Evolutionary conservation across 2,888 invertebrate genomes (phyloP).

Genomic region (Eilema depressum): DNA sequence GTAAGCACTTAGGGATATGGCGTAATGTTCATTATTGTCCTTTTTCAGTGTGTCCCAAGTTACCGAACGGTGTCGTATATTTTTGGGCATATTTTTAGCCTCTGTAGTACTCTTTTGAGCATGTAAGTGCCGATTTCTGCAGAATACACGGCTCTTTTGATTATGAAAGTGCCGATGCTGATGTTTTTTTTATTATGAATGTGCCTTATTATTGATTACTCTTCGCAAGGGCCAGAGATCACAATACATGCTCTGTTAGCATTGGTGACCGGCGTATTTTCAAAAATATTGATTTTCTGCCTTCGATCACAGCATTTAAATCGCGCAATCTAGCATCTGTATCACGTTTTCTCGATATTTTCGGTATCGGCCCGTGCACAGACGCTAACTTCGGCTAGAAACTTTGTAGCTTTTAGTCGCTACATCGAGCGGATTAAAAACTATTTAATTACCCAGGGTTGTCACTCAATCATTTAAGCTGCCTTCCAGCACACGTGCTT

Average conservation of each 20-base stretch:
- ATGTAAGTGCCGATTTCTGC: not conserved
- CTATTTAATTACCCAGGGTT: not conserved
- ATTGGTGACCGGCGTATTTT: not conserved
- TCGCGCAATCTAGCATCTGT: too few relatives aligned
- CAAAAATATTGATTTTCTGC: not conserved
- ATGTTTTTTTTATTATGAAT: not conserved
- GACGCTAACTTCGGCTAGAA: too few relatives aligned
- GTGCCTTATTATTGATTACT: not conserved
- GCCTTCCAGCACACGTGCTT: too few relatives aligned
- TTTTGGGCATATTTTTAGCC: not conserved
- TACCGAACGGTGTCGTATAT: not conserved
- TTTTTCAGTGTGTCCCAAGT: not conserved
- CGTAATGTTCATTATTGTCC: conserved; percentile 8
- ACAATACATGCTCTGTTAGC: not conserved
- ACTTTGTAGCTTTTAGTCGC: too few relatives aligned
- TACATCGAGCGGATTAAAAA: too few relatives aligned
- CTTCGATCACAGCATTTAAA: not conserved
- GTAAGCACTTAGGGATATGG: conserved; percentile 9
- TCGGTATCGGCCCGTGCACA: too few relatives aligned
- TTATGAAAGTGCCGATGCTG: not conserved
- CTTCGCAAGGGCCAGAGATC: not conserved
- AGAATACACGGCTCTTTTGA: not conserved
- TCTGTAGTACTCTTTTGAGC: not conserved
- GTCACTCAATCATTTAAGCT: not conserved
- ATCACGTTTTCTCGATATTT: too few relatives aligned